Evolutionary conservation across 2,797 vertebrate genomes (phyloP), one percentile per base, ranked within the genome.

Genomic region (Amazona ochrocephala): DNA sequence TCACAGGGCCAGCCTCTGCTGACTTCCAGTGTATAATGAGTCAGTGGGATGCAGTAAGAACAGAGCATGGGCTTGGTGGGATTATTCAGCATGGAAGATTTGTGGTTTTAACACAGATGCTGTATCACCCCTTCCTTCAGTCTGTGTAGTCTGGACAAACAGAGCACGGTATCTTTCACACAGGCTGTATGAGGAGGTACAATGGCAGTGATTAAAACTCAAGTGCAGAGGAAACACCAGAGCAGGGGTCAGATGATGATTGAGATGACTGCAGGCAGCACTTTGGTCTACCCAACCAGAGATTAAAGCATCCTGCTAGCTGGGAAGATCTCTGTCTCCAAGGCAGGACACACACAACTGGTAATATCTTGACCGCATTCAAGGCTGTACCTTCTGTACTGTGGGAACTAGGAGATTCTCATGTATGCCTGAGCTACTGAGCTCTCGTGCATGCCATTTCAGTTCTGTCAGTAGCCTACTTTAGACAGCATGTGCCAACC

Each of bases 11-110:
- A 15, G 30, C 13, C 64, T 54, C 88, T 44, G 39, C 56, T 34
- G 29, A 14, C 34, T 68, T 75, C 23, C 21, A 45, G 19, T 8
- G 2, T 32, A 7, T 45, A 32, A 11, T 6, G 24, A 34, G 22
- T 29, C 64, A 44, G 67, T 13, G 34, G 73, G 74, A 42, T 15
- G n/a, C 22, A 83, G 48, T 30, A 37, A 48, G 70, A 67, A 56
- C 41, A 2, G 5, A 48, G 24, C 22, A 10, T 0, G 2, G 39
- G 12, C 20, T 47, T 8, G 2, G 50, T 17, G 44, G n/a, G 74
- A 39, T 54, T 37, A 21, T 37, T 70, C 29, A 67, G 37, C 51
- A 21, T 4, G 8, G 53, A 53, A 61, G 9, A 29, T 37, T 3
- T 37, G 11, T 26, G 6, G 1, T 62, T 75, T 76, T 50, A 58